Evolutionary conservation across 2,113 vertebrate species (phyloP), one percentile per base, ranked within the genome.

Genomic region (Hippocampus guttulatus): DNA sequence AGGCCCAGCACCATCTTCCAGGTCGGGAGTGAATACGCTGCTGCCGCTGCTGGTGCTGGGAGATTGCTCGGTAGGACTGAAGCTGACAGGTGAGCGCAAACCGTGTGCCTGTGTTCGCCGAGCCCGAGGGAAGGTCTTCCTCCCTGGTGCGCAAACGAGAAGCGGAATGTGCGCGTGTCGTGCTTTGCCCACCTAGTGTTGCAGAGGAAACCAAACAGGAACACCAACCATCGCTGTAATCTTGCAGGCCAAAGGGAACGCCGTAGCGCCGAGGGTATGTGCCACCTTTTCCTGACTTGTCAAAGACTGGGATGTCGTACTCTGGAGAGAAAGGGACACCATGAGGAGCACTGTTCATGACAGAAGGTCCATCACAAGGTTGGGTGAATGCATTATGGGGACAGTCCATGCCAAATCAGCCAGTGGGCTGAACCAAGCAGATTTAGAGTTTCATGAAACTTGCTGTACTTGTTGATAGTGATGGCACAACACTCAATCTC

Each of bases 11-110:
- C 43, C 81, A 7, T 99, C 97, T 6, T 98, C 97, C 6, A 95
- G 92, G 47, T 98, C 97, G 0, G 95, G 95, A 0, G 95, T 97
- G 62, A 98, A 98, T 70, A 95, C 87, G 0, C 96, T 99, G 93
- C 97, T 99, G 54, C 96, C 96, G 0, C 96, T 98, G 86, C 97
- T 98, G 74, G 95, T 98, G 91, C 96, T 98, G 77, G 96, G 92
- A 0, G 96, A 97, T 88, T 94, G 95, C 63, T 98, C 96, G 0
- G 96, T 97, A 40, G 96, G 96, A 69, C 97, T 98, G 89, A 98
- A 98, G 75, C 91, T 98, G 4, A 99, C 95, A 0, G 96, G 95
- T 0, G 97, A 97, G 7, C 96, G 94, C 77, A 98, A 95, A 65
- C 87, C 94, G 73, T 95, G 96, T 10, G 95, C 96, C 81, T 99